Evolutionary conservation across 1,140 invertebrate species (phyloP), one percentile per base, ranked within the genome.

Genomic region (Teleogryllus occipitalis): DNA sequence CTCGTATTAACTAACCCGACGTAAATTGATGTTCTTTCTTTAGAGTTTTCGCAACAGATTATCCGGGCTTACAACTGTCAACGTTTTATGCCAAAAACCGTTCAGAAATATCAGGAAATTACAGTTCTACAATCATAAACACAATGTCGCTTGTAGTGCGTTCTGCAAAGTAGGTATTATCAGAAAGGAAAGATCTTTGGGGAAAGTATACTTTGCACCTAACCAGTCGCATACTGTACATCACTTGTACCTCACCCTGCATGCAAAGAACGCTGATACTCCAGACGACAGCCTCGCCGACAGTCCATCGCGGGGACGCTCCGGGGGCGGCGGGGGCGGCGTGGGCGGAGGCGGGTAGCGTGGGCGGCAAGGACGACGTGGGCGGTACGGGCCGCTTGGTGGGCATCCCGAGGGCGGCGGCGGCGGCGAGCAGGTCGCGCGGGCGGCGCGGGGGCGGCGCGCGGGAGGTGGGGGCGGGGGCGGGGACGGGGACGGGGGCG

Each of bases 201-300:
- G n/a, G n/a, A n/a, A n/a, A n/a, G n/a, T n/a, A n/a, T n/a, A n/a
- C n/a, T n/a, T n/a, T n/a, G n/a, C n/a, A n/a, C n/a, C n/a, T n/a
- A n/a, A n/a, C n/a, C n/a, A n/a, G n/a, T n/a, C n/a, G n/a, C n/a
- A n/a, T n/a, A n/a, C n/a, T n/a, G n/a, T n/a, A n/a, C 27, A 39
- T 5, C 27, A 39, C 27, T 39, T 39, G 1, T 39, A 39, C 39
- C 75, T 73, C 22, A 90, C 89, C 89, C 89, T 91, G 90, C 85
- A 90, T 90, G 82, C 89, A 91, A 82, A 91, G 87, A 75, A 91
- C 89, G 75, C 89, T 89, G 73, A 89, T 87, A 10, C 89, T 89
- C 89, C 89, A 91, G 76, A 91, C 82, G 0, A 89, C 82, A 3
- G 89, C 88, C 78, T 91, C 90, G 0, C 87, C 87, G 39, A 87